phyloP scores from a whole-genome alignment of 2,797 vertebrate genomes.

The Argentina silus region DNA sequence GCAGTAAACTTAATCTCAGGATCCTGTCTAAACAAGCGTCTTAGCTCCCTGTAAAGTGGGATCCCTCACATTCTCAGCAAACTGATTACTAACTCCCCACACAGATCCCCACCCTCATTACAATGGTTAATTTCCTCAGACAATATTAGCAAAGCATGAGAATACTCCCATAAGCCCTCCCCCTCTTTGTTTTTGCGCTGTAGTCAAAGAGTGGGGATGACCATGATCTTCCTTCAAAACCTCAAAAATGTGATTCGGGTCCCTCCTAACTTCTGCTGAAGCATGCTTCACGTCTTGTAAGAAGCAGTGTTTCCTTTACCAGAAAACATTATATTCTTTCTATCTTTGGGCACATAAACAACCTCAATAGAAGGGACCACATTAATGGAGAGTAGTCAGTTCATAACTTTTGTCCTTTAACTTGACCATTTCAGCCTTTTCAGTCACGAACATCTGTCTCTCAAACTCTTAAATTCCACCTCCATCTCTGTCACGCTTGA shows the following conservation, averaged over 20 bases:
- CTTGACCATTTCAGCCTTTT: no score
- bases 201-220: background rate
- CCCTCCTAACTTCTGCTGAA: background rate
- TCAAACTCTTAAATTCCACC: no score
- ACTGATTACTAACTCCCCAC: background rate
- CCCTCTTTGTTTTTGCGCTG: background rate
- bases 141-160: background rate
- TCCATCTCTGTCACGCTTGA: no score
- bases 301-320: no score
- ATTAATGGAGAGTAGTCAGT: no score
- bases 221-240: background rate
- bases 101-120: background rate
- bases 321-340: no score
- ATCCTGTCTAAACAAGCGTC: background rate
- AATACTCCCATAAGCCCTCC: background rate
- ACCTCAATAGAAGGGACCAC: no score
- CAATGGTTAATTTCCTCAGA: background rate
- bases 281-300: background rate
- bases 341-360: no score
- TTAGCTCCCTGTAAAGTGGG: background rate
- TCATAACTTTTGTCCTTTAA: no score
- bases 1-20: background rate
- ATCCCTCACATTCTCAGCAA: background rate
- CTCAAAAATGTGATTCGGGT: background rate
- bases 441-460: no score